These are phyloP conservation scores for Archegozetes longisetosus DNA, from an alignment of 1,140 invertebrate genomes.

Conservation along the genomic window DNA sequence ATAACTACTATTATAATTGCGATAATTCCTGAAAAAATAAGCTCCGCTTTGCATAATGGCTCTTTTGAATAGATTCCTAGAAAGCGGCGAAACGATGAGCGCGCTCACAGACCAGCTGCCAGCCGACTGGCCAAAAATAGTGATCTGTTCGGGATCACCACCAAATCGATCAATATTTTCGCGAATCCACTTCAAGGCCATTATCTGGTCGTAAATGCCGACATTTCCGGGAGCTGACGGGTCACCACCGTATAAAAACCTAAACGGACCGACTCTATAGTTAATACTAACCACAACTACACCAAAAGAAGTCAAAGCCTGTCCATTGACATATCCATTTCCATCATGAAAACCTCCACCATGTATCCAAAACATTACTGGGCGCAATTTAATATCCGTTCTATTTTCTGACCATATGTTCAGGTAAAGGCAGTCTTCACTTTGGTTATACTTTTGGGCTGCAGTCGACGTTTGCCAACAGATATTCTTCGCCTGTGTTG, in stretches of 20 bases:
- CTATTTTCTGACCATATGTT: constrained; percentile 26
- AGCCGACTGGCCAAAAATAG: constrained; percentile 87
- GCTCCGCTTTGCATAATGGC: constrained; percentile 42
- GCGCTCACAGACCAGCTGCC: constrained; percentile 82
- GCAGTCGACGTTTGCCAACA: too few species aligned
- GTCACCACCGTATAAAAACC: constrained; percentile 11
- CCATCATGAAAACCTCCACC: constrained; percentile 15
- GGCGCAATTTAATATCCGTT: constrained; percentile 21
- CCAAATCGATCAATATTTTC: constrained; percentile 85
- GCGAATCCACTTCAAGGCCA: constrained; percentile 81
- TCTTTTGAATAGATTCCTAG: constrained; percentile 58
- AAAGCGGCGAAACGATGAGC: constrained; percentile 72
- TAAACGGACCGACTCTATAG: constrained; percentile 27
- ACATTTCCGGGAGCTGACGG: constrained; percentile 78
- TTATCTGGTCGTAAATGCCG: constrained; percentile 80
- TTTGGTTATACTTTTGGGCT: constrained; percentile 32
- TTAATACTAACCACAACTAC: constrained; percentile 38
- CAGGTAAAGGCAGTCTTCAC: constrained; percentile 31
- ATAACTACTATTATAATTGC: too few species aligned
- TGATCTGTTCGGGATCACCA: constrained; percentile 82
- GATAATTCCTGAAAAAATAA: background rate
- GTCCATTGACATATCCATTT: constrained; percentile 36
- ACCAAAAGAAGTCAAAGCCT: constrained; percentile 59
- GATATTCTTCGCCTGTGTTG: too few species aligned
- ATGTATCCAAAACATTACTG: constrained; percentile 18